Conservation (phyloP, 2,888 invertebrate species). For the Synergus umbraculus region DNA sequence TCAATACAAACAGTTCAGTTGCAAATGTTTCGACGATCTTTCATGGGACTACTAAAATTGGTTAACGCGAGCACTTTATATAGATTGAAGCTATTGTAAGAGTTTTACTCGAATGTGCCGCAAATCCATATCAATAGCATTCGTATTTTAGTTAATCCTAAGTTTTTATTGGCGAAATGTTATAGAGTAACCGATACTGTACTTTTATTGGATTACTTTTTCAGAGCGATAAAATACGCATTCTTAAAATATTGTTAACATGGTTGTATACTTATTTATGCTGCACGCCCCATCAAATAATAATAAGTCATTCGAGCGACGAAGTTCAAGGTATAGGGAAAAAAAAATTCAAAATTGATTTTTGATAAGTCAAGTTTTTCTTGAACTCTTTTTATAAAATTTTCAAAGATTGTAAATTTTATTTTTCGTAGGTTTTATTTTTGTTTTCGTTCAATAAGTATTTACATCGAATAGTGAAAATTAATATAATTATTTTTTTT, state of each 20-base stretch:
- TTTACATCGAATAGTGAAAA: neutral
- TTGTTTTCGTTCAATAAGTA: conserved; percentile 1
- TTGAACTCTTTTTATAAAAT: neutral
- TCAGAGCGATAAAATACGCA: conserved; percentile 26
- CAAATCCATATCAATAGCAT: conserved; percentile 16
- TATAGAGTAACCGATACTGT: conserved; percentile 19
- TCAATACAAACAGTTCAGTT: conserved; percentile 15
- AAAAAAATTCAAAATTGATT: neutral
- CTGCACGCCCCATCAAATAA: conserved; percentile 11
- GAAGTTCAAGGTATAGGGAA: neutral
- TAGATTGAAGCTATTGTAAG: conserved; percentile 17
- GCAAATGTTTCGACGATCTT: conserved; percentile 13
- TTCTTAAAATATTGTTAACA: conserved; percentile 37
- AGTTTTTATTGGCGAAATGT: conserved; percentile 34
- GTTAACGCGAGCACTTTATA: conserved; percentile 30
- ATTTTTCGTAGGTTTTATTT: neutral
- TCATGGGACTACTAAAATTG: conserved; percentile 25
- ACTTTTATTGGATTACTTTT: conserved; percentile 39
- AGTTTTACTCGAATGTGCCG: conserved; percentile 3
- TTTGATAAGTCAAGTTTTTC: neutral
- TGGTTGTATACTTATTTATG: conserved; percentile 26
- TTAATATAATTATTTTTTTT: neutral
- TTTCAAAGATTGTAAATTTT: neutral
- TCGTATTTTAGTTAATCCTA: conserved; percentile 30
- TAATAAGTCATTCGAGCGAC: neutral